These are phyloP conservation scores for Tethya wilhelma DNA, from an alignment of 37 sponge, comb jelly and placozoan genomes.

Conservation along the genomic window DNA sequence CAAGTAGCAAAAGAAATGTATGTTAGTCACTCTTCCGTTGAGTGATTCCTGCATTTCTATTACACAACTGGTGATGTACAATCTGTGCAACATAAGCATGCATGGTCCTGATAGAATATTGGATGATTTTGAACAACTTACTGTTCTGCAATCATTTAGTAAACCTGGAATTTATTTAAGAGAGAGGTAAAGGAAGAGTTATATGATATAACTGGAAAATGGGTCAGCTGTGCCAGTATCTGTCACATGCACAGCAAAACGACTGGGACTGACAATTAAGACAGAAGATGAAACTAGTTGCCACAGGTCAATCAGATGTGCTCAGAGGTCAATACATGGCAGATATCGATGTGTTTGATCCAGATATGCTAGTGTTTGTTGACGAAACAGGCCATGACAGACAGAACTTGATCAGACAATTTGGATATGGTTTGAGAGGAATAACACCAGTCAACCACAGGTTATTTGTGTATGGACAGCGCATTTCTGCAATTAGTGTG, in stretches of 20 bases:
- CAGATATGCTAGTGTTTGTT: conserved; percentile 10
- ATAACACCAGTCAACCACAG: conserved; percentile 9
- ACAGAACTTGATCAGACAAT: conserved; percentile 2
- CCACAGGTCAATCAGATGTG: neutral
- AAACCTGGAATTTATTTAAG: conserved; percentile 8
- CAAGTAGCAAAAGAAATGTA: conserved; percentile 2
- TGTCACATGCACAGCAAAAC: neutral
- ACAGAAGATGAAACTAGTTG: conserved; percentile 13
- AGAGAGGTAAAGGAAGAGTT: neutral
- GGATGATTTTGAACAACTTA: conserved; percentile 16
- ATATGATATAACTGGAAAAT: neutral
- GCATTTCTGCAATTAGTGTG: conserved; percentile 19
- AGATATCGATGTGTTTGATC: neutral
- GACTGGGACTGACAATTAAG: too few relatives aligned
- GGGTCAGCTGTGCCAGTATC: neutral
- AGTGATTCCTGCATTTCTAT: neutral
- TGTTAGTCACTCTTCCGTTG: conserved; percentile 12
- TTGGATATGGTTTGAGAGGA: conserved; percentile 15
- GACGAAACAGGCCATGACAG: conserved; percentile 8
- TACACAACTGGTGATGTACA: too few relatives aligned
- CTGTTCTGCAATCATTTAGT: conserved; percentile 12
- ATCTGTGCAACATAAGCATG: neutral
- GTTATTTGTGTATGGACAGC: conserved; percentile 11
- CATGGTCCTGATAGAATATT: conserved; percentile 17
- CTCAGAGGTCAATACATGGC: neutral